These are phyloP conservation scores for Dermochelys coriacea DNA, from an alignment of 2,797 vertebrate species.

Conservation along the genomic window DNA sequence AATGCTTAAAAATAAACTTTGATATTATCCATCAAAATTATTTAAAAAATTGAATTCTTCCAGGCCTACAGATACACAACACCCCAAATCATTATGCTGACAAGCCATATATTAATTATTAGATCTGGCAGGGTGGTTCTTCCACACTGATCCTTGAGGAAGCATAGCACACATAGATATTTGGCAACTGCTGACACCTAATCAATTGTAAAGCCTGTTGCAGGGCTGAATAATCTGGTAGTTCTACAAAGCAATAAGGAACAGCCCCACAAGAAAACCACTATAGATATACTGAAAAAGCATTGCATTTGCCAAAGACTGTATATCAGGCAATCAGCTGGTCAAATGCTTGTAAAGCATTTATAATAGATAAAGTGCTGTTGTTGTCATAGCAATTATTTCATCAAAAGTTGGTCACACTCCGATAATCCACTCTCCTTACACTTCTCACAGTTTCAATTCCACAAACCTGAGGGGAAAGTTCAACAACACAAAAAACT, in stretches of 20 bases:
- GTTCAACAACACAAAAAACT: background rate
- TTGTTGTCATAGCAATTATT: background rate
- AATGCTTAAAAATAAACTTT: background rate
- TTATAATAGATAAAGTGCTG: background rate
- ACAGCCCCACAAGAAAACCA: background rate
- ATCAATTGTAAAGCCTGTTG: background rate
- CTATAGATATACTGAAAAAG: background rate
- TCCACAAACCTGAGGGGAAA: background rate
- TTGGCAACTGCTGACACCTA: accelerated
- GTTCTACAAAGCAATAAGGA: background rate
- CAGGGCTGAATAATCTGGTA: background rate
- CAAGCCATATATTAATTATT: background rate
- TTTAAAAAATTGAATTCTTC: background rate
- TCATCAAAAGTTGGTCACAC: background rate
- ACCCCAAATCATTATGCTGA: background rate
- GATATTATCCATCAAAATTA: background rate
- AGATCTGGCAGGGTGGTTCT: background rate
- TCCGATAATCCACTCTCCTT: background rate
- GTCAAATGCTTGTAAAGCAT: background rate
- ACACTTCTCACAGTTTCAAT: accelerated
- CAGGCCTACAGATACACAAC: background rate
- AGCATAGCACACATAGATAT: accelerated
- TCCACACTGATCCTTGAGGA: background rate
- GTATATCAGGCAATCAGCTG: background rate
- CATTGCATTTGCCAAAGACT: background rate